phyloP scores from a whole-genome alignment of 2,113 vertebrate species.

The Xiphophorus hellerii region DNA sequence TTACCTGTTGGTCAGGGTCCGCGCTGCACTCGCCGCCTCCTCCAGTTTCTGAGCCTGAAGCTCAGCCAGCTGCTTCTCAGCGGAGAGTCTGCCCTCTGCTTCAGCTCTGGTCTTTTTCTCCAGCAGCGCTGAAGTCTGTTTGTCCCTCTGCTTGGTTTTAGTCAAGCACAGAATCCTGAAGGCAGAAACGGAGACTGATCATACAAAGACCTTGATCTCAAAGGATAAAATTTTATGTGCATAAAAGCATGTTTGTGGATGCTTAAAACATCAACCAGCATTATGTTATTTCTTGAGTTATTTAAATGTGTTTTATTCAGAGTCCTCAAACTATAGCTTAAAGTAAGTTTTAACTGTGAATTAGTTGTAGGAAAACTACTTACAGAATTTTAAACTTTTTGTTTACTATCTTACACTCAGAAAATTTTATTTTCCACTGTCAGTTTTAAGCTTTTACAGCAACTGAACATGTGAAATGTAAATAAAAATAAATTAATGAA shows the following conservation, averaged over 20 bases:
- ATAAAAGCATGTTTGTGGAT: background rate
- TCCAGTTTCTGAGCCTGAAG: slow-evolving; percentile 79
- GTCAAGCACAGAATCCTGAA: slow-evolving; percentile 80
- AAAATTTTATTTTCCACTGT: too few species aligned
- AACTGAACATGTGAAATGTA: background rate
- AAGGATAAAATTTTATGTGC: too few species aligned
- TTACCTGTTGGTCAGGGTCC: slow-evolving; percentile 78
- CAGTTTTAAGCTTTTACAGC: background rate
- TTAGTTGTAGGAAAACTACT: too few species aligned
- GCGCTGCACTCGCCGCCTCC: slow-evolving; percentile 73
- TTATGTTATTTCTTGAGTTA: background rate
- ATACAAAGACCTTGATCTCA: too few species aligned
- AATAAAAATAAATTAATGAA: too few species aligned
- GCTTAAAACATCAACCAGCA: background rate
- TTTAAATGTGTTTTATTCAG: too few species aligned
- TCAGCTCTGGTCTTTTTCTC: slow-evolving; percentile 83
- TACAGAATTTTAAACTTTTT: too few species aligned
- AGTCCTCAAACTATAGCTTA: too few species aligned
- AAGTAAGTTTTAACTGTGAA: too few species aligned
- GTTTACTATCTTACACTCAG: too few species aligned
- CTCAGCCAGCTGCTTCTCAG: slow-evolving; percentile 80
- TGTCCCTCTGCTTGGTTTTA: slow-evolving; percentile 85
- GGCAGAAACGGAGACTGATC: background rate
- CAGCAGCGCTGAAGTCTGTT: slow-evolving; percentile 78
- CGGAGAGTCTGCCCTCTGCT: slow-evolving; percentile 73